Conservation (phyloP, 2,797 vertebrate species). For the Coranthus polyacanthus region DNA sequence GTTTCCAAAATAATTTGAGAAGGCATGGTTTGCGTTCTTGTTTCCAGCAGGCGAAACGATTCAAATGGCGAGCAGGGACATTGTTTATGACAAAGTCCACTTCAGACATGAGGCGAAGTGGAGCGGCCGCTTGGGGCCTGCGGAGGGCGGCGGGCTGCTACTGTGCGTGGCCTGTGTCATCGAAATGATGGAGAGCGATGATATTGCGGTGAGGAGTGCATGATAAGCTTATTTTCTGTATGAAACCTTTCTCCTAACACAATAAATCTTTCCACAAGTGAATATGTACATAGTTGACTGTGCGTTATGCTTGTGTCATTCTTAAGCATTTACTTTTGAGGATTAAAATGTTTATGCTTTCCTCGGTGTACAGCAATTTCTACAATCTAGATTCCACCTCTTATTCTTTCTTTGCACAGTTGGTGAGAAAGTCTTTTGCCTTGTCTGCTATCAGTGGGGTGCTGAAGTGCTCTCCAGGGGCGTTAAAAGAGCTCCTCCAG, state of each 20-base stretch:
- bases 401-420: conserved; percentile 57
- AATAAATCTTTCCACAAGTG: no score
- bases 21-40: background rate
- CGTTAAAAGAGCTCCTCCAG: conserved; percentile 83
- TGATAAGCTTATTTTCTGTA: background rate
- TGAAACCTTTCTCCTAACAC: background rate
- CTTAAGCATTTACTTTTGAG: background rate
- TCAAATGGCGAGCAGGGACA: conserved; percentile 68
- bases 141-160: conserved; percentile 51
- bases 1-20: background rate
- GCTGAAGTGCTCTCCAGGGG: conserved; percentile 81
- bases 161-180: conserved; percentile 90
- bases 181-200: conserved; percentile 85
- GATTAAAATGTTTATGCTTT: conserved; percentile 4
- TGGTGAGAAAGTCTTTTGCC: conserved; percentile 81
- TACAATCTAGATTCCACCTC: background rate
- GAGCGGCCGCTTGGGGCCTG: conserved; percentile 63
- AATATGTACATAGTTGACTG: background rate
- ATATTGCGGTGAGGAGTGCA: conserved; percentile 80
- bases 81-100: conserved; percentile 77
- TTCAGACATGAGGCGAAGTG: conserved; percentile 84
- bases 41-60: conserved; percentile 7
- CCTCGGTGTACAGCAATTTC: conserved; percentile 8
- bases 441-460: conserved; percentile 71
- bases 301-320: background rate